Conservation (phyloP, 2,113 vertebrate species). For the Calyptomena viridis region DNA sequence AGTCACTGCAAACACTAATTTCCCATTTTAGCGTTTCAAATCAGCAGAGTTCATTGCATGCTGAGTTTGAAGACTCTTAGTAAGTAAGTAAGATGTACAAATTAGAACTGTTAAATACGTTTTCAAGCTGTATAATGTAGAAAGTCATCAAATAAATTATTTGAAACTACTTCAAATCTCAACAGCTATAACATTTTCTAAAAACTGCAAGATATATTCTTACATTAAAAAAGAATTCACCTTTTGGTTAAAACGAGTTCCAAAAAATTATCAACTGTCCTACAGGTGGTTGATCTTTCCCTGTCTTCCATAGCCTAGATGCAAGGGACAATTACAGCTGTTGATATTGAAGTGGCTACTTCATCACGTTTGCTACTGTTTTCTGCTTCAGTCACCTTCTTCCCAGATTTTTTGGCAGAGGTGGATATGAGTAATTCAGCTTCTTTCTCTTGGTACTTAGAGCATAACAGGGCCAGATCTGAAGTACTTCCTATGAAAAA, state of each 20-base stretch:
- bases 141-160: background rate
- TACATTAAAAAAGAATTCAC: background rate
- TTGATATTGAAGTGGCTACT: background rate
- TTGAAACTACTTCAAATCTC: background rate
- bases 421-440: background rate
- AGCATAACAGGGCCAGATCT: background rate
- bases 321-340: background rate
- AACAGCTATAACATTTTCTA: background rate
- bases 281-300: background rate
- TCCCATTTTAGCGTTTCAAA: background rate
- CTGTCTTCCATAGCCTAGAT: background rate
- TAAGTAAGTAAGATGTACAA: background rate
- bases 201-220: background rate
- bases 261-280: background rate
- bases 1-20: background rate
- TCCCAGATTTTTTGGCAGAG: background rate
- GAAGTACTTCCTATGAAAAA: background rate
- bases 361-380: background rate
- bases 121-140: background rate
- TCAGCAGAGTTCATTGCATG: background rate
- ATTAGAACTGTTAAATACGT: background rate
- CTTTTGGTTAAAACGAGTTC: background rate
- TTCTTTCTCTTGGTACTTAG: background rate
- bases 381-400: background rate
- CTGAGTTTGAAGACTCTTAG: background rate